These are phyloP conservation scores for Martes martes DNA, from an alignment of 2,113 vertebrate genomes.

Conservation along the genomic window DNA sequence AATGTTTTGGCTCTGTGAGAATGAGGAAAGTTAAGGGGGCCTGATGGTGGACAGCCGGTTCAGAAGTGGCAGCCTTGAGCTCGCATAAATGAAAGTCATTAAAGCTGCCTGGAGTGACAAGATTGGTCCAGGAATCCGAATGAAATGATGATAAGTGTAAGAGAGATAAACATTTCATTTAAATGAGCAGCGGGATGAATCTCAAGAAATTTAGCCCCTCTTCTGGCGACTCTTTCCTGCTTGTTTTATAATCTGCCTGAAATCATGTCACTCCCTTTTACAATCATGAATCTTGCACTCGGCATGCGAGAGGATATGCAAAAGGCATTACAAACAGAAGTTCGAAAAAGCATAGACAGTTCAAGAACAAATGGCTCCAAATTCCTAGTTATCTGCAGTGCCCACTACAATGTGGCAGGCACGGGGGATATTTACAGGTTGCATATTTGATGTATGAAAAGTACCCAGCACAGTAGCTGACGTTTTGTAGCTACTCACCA, in stretches of 20 bases:
- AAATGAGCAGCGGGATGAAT: constrained; percentile 18
- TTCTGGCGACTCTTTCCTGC: neutral
- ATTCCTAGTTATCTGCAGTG: neutral
- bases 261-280: neutral
- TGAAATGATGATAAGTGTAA: constrained; percentile 41
- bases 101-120: constrained; percentile 36
- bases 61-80: constrained; percentile 21
- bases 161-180: constrained; percentile 52
- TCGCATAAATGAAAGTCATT: constrained; percentile 45
- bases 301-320: neutral
- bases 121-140: constrained; percentile 45
- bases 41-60: neutral
- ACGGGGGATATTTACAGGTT: neutral
- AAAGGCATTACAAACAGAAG: neutral
- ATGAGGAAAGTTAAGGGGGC: neutral
- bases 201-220: constrained; percentile 45
- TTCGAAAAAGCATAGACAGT: neutral
- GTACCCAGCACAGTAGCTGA: neutral
- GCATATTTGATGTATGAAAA: neutral
- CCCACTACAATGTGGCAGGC: neutral
- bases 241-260: constrained; percentile 53
- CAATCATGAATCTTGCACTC: neutral
- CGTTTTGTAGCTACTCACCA: neutral
- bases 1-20: neutral
- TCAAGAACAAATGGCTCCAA: neutral